Evolutionary conservation across 1,140 invertebrate species (phyloP).

Genomic region (Saxidomus purpurata): DNA sequence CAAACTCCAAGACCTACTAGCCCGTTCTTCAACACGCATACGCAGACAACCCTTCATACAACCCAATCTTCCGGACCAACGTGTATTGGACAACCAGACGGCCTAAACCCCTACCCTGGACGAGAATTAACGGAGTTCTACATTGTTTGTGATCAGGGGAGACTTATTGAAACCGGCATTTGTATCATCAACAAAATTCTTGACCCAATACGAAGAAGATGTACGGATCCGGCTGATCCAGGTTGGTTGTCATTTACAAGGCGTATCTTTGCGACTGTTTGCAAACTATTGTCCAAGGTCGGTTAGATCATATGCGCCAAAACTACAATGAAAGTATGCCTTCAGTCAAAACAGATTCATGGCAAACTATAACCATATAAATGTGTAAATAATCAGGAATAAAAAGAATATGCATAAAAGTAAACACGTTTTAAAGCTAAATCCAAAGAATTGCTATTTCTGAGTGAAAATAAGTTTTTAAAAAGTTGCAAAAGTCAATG

Average conservation of each 20-base stretch:
- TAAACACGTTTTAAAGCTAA: no score
- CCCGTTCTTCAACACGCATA: neutral
- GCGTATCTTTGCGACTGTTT: no score
- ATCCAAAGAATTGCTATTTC: no score
- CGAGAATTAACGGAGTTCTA: conserved; percentile 45
- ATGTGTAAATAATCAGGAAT: no score
- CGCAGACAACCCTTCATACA: neutral
- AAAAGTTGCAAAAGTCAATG: no score
- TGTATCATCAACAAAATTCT: conserved; percentile 59
- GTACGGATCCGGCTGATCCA: conserved; percentile 39
- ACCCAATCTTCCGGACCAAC: neutral
- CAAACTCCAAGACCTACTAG: conserved; percentile 29
- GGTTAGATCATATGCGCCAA: no score
- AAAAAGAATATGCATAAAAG: no score
- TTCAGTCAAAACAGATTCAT: no score
- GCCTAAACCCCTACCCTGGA: conserved; percentile 52
- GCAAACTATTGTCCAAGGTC: no score
- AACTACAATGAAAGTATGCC: no score
- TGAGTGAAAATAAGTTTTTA: no score
- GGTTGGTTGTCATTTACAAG: conserved; percentile 34
- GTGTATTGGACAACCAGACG: conserved; percentile 53
- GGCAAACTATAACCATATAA: no score
- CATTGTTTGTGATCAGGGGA: conserved; percentile 50
- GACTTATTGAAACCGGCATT: conserved; percentile 54
- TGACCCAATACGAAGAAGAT: conserved; percentile 49